A percentile compares a stretch with the other conserved stretches of the same genome.
These are phyloP conservation scores for Orgyia antiqua DNA, from an alignment of 2,888 invertebrate genomes.

Conservation along the genomic window DNA sequence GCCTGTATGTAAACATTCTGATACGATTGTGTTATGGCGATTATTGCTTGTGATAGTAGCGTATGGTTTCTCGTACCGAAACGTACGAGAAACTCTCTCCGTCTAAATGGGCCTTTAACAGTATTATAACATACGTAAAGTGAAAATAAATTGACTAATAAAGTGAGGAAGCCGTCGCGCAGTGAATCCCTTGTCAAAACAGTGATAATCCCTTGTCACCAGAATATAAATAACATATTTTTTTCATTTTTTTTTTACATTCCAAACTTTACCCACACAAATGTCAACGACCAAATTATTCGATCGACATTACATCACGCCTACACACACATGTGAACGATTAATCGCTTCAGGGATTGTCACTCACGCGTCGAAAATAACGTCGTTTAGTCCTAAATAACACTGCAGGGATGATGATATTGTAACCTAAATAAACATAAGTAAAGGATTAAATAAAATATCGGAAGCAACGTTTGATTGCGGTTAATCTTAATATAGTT, in stretches of 20 bases:
- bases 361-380: slow-evolving; percentile 22
- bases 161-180: too few species aligned
- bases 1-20: too few species aligned
- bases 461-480: too few species aligned
- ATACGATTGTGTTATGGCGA: too few species aligned
- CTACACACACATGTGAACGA: slow-evolving; percentile 7
- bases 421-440: slow-evolving; percentile 7
- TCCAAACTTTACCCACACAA: slow-evolving; percentile 4
- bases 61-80: too few species aligned
- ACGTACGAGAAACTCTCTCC: too few species aligned
- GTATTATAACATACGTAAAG: too few species aligned
- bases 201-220: slow-evolving; percentile 5
- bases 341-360: slow-evolving; percentile 19
- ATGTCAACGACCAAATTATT: slow-evolving; percentile 2
- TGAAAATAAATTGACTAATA: too few species aligned
- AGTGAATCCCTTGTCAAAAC: too few species aligned
- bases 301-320: slow-evolving; percentile 7
- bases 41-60: too few species aligned
- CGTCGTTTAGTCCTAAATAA: slow-evolving; percentile 16
- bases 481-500: too few species aligned
- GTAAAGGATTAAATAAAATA: neutral
- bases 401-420: slow-evolving; percentile 10
- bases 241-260: slow-evolving; percentile 1
- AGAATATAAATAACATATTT: slow-evolving; percentile 3
- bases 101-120: too few species aligned